A percentile compares a stretch with the other conserved stretches of the same genome.
Conservation (phyloP, 2,113 vertebrate genomes). For the Lonchura striata region DNA sequence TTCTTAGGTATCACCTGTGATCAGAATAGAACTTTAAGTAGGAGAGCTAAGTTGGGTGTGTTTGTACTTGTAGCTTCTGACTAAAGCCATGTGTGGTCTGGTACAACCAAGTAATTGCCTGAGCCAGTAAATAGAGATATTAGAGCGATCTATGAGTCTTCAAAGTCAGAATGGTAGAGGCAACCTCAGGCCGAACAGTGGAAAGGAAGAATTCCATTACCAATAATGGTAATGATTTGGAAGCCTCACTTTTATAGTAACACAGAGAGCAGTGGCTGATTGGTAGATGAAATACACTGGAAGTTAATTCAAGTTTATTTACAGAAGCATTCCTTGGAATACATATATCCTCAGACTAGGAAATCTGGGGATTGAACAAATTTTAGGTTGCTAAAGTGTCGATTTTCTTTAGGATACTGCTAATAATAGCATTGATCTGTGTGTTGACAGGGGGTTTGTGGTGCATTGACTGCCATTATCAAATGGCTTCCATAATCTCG, state of each 20-base stretch:
- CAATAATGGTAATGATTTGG: neutral
- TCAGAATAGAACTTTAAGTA: neutral
- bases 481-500: neutral
- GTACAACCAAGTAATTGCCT: neutral
- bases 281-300: neutral
- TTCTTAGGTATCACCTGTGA: neutral
- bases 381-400: neutral
- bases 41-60: neutral
- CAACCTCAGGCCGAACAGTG: neutral
- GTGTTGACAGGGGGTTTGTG: neutral
- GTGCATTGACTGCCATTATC: neutral
- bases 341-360: neutral
- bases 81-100: neutral
- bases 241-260: neutral
- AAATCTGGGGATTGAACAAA: neutral
- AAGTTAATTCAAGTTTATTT: neutral
- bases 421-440: neutral
- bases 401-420: neutral
- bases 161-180: neutral
- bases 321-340: neutral
- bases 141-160: neutral
- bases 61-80: neutral
- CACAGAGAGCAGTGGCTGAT: neutral
- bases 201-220: constrained; percentile 7
- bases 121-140: neutral